Conservation (phyloP, 2,888 invertebrate species). For the Chrysotoxum bicinctum region DNA sequence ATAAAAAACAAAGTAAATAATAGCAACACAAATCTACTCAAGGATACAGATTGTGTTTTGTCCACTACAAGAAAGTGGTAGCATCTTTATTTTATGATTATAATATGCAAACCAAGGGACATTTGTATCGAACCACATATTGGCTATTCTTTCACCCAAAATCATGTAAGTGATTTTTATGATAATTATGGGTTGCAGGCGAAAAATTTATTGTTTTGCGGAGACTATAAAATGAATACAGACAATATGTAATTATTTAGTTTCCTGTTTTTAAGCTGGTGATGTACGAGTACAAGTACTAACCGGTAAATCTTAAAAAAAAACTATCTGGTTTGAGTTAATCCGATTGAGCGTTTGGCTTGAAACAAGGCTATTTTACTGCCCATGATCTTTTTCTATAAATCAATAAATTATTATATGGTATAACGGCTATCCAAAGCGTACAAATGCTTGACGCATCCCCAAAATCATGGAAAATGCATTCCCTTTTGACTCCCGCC, state of each 20-base stretch:
- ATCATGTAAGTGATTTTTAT: constrained; percentile 62
- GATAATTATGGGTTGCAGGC: constrained; percentile 61
- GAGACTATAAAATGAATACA: constrained; percentile 11
- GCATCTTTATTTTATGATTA: constrained; percentile 81
- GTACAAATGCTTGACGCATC: constrained; percentile 18
- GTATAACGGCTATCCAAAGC: not conserved
- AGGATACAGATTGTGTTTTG: constrained; percentile 12
- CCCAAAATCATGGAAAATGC: constrained; percentile 23
- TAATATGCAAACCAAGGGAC: constrained; percentile 79
- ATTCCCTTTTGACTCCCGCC: constrained; percentile 48
- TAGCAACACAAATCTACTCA: constrained; percentile 26
- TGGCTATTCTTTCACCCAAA: constrained; percentile 42
- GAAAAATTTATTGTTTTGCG: constrained; percentile 43
- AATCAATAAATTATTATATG: constrained; percentile 50
- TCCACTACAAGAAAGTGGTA: constrained; percentile 60
- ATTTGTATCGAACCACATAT: constrained; percentile 69
- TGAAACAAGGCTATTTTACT: constrained; percentile 20
- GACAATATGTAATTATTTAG: constrained; percentile 9
- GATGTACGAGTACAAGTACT: not conserved
- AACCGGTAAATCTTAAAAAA: not conserved
- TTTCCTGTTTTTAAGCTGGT: constrained; percentile 4
- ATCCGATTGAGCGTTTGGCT: constrained; percentile 6
- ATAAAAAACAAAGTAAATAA: constrained; percentile 62
- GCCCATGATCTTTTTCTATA: constrained; percentile 28
- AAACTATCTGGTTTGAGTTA: not conserved